phyloP scores from a whole-genome alignment of 1,140 invertebrate species.

The Drosophila virilis region DNA sequence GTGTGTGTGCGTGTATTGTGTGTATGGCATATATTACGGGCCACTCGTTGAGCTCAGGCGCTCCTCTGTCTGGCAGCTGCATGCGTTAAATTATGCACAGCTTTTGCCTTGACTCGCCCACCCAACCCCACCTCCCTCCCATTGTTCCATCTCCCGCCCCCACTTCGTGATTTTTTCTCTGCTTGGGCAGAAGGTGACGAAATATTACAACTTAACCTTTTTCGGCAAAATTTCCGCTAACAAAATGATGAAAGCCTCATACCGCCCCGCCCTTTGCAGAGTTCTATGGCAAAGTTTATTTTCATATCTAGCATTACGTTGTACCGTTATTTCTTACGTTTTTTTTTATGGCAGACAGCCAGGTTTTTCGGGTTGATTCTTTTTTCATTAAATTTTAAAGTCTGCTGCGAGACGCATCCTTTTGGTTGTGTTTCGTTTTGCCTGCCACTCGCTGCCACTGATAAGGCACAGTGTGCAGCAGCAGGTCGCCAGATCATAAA shows the following conservation, averaged over 20 bases:
- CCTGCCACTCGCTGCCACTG: constrained; percentile 22
- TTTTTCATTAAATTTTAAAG: constrained; percentile 48
- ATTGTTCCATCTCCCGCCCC: too few relatives aligned
- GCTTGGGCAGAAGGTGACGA: constrained; percentile 67
- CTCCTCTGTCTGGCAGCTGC: constrained; percentile 56
- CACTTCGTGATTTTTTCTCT: background rate
- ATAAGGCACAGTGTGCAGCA: constrained; percentile 38
- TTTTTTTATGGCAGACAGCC: constrained; percentile 13
- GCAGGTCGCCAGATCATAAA: constrained; percentile 20
- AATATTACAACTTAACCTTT: constrained; percentile 83
- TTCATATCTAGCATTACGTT: constrained; percentile 20
- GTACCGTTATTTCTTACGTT: background rate
- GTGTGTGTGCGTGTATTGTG: constrained; percentile 14
- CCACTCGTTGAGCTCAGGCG: constrained; percentile 19
- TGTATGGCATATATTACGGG: constrained; percentile 68
- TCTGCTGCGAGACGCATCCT: background rate
- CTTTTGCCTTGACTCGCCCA: constrained; percentile 57
- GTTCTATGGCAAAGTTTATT: constrained; percentile 16
- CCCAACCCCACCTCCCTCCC: background rate
- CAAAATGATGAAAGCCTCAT: constrained; percentile 61
- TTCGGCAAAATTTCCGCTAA: too few relatives aligned
- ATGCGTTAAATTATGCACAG: constrained; percentile 77
- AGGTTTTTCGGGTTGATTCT: constrained; percentile 1
- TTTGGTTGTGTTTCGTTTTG: background rate
- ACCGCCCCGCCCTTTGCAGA: background rate